These are phyloP conservation scores for Chelonoidis abingdonii DNA, from an alignment of 2,113 vertebrate genomes.

Conservation along the genomic window DNA sequence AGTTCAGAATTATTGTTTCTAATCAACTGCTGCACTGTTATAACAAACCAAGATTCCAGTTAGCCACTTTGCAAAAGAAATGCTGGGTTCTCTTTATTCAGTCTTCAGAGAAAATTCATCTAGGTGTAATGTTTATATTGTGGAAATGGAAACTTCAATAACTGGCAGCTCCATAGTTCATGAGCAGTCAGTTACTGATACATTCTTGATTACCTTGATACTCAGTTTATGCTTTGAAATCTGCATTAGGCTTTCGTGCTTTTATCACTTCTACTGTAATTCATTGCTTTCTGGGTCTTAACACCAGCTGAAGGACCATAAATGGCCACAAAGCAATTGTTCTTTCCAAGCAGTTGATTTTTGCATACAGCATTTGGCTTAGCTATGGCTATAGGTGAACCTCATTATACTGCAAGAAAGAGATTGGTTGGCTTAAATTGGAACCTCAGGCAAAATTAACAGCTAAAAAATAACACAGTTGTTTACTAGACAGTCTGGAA, in stretches of 20 bases:
- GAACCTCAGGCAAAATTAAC: neutral
- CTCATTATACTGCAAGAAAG: neutral
- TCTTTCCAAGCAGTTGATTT: constrained; percentile 68
- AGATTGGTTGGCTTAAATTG: constrained; percentile 4
- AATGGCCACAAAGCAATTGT: constrained; percentile 51
- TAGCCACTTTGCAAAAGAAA: neutral
- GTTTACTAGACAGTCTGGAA: constrained; percentile 12
- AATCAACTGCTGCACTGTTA: neutral
- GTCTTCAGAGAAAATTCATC: neutral
- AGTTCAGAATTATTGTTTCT: neutral
- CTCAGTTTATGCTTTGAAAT: neutral
- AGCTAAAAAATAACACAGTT: neutral
- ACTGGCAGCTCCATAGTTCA: neutral
- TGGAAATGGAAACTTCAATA: neutral
- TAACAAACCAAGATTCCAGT: neutral
- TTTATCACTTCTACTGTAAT: neutral
- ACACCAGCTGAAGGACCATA: constrained; percentile 71
- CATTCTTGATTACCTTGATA: neutral
- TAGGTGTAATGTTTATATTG: neutral
- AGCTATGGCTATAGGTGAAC: constrained; percentile 58
- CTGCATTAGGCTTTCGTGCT: neutral
- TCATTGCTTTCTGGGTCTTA: neutral
- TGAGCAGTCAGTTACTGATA: neutral
- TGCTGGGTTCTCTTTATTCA: neutral
- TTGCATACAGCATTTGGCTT: constrained; percentile 79